Evolutionary conservation across 2,113 vertebrate species (phyloP).

Genomic region (Equus quagga): DNA sequence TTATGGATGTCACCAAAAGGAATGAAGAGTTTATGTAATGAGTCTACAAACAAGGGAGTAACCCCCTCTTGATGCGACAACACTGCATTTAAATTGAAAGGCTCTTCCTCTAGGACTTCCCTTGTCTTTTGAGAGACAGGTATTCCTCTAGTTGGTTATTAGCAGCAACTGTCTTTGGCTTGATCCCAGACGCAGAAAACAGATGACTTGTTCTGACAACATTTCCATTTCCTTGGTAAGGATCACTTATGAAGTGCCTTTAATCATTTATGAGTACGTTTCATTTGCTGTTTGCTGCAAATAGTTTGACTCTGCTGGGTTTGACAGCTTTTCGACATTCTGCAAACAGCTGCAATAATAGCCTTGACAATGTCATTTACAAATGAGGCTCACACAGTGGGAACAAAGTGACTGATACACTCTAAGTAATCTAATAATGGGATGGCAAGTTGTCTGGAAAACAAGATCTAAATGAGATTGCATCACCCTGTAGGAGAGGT

Average conservation of each 20-base stretch:
- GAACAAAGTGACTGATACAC: conserved; percentile 70
- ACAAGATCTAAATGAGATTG: conserved; percentile 73
- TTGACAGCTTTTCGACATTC: conserved; percentile 79
- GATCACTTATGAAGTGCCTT: conserved; percentile 73
- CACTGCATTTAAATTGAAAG: not conserved
- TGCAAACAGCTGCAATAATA: conserved; percentile 83
- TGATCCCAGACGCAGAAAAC: conserved; percentile 53
- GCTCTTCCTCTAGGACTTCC: not conserved
- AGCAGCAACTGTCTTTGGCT: conserved; percentile 45
- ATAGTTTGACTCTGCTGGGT: conserved; percentile 75
- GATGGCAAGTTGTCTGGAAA: conserved; percentile 73
- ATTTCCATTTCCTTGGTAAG: conserved; percentile 71
- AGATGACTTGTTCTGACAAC: conserved; percentile 61
- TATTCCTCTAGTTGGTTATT: not conserved
- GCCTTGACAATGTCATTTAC: conserved; percentile 81
- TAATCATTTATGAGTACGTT: conserved; percentile 81
- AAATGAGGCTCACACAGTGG: conserved; percentile 69
- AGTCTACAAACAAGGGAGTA: not conserved
- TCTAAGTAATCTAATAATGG: conserved; percentile 81
- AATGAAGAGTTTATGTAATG: not conserved
- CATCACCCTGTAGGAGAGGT: conserved; percentile 45
- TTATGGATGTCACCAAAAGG: not conserved
- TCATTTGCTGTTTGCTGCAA: conserved; percentile 78
- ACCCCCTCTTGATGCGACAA: not conserved
- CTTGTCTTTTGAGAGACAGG: not conserved